Conservation (phyloP, 2,888 invertebrate genomes). For the Sycophila texana region DNA sequence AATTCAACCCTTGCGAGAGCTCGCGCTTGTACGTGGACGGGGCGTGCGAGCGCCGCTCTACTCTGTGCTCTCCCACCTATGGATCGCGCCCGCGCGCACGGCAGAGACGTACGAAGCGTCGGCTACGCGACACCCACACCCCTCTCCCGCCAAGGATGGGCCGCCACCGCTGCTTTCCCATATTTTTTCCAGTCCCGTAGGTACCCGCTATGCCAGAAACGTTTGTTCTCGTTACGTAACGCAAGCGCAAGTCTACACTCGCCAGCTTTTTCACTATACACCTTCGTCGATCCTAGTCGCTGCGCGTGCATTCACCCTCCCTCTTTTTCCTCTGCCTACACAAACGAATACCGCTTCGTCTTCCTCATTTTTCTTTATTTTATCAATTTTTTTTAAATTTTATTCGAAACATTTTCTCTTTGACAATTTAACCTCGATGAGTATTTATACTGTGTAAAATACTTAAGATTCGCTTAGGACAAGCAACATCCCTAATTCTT, state of each 20-base stretch:
- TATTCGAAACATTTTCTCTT: not conserved
- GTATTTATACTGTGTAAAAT: no score
- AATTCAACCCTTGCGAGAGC: constrained; percentile 74
- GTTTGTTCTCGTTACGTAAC: constrained; percentile 69
- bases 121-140: constrained; percentile 29
- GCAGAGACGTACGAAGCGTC: constrained; percentile 3
- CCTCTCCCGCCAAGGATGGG: constrained; percentile 66
- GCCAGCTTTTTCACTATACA: constrained; percentile 9
- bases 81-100: constrained; percentile 4
- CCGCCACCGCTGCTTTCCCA: constrained; percentile 59
- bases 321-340: not conserved
- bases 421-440: no score
- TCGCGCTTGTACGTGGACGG: constrained; percentile 31
- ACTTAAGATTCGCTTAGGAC: no score
- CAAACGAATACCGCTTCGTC: not conserved
- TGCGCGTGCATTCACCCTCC: not conserved
- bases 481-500: no score
- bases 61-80: constrained; percentile 31
- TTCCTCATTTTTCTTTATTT: not conserved
- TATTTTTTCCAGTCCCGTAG: constrained; percentile 72
- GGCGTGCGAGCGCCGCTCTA: constrained; percentile 16
- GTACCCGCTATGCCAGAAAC: constrained; percentile 72
- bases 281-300: not conserved
- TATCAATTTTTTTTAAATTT: no score
- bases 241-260: not conserved